phyloP scores from a whole-genome alignment of 1,140 invertebrate species.

The Sinonovacula constricta region DNA sequence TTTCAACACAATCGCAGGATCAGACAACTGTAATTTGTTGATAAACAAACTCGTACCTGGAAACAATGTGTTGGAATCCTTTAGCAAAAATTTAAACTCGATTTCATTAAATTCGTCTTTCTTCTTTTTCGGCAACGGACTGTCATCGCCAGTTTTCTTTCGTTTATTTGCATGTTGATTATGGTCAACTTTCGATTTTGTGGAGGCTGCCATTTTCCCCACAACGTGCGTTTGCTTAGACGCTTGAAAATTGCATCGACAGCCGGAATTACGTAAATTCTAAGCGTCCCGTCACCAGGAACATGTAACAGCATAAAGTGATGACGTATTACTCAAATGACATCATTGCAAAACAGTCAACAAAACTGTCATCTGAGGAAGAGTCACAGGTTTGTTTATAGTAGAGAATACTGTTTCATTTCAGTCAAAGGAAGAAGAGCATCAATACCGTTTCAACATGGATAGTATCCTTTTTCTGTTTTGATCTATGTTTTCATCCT shows the following conservation, averaged over 20 bases:
- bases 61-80: constrained; percentile 11
- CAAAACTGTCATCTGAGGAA: constrained; percentile 54
- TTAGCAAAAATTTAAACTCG: constrained; percentile 35
- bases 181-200: background rate
- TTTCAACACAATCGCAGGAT: no score
- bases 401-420: no score
- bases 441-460: constrained; percentile 49
- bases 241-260: constrained; percentile 8
- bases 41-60: no score
- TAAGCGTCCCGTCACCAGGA: no score
- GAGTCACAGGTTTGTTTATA: constrained; percentile 42
- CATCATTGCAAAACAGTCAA: constrained; percentile 32
- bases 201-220: constrained; percentile 35
- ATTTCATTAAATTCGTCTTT: constrained; percentile 11
- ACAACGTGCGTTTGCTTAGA: constrained; percentile 2
- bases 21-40: no score
- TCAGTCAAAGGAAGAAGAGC: no score
- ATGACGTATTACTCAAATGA: constrained; percentile 48
- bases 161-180: background rate
- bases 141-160: background rate
- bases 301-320: constrained; percentile 39
- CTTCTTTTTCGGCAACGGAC: background rate
- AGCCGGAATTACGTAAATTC: no score
- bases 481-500: no score
- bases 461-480: constrained; percentile 63